Evolutionary conservation across 2,113 vertebrate genomes (phyloP).

Genomic region (Amphilophus citrinellus): DNA sequence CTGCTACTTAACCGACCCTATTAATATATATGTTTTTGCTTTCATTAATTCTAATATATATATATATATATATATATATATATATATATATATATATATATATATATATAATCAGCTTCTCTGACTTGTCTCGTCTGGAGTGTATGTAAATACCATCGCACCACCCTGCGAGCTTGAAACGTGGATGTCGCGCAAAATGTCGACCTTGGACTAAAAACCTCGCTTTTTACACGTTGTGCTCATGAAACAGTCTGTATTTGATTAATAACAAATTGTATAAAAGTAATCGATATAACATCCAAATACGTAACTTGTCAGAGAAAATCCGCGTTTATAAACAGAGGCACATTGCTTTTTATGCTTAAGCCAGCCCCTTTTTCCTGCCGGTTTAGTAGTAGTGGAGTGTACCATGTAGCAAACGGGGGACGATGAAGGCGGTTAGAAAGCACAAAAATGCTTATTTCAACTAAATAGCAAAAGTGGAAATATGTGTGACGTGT

Average conservation of each 20-base stretch:
- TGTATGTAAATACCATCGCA: background rate
- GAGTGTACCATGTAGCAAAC: constrained; percentile 53
- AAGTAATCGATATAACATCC: background rate
- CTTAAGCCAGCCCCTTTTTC: constrained; percentile 16
- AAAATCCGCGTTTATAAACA: constrained; percentile 63
- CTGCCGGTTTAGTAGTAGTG: constrained; percentile 56
- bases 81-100: too few species aligned
- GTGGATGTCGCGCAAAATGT: background rate
- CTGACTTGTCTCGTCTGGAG: too few species aligned
- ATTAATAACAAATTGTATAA: fast-evolving
- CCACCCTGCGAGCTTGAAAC: background rate
- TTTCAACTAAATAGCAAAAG: background rate
- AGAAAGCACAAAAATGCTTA: fast-evolving
- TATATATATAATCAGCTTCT: too few species aligned
- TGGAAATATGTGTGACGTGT: fast-evolving
- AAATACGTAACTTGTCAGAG: too few species aligned
- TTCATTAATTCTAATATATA: too few species aligned
- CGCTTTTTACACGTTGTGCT: background rate
- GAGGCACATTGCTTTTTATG: constrained; percentile 53
- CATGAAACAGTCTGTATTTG: fast-evolving
- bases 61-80: too few species aligned
- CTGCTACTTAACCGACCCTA: too few species aligned
- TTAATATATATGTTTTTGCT: too few species aligned
- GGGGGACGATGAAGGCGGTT: background rate
- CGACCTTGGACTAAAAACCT: constrained; percentile 1